These are phyloP conservation scores for Octodonta nipae DNA, from an alignment of 2,888 invertebrate genomes.

Conservation along the genomic window DNA sequence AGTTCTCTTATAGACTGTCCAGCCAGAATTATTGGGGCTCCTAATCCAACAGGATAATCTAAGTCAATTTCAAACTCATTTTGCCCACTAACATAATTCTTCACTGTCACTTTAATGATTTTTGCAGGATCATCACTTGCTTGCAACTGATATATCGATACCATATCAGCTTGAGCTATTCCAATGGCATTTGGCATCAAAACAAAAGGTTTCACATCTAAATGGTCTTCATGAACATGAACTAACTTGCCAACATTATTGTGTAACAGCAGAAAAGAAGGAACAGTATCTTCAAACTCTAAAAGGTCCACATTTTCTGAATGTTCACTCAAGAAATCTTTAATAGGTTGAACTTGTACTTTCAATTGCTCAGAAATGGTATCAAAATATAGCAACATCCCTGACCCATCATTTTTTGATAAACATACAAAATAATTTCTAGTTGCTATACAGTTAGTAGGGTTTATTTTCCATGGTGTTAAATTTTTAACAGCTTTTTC, in stretches of 20 bases:
- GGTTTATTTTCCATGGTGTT: constrained; percentile 45
- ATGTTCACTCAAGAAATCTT: constrained; percentile 13
- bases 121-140: constrained; percentile 22
- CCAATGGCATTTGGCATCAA: constrained; percentile 30
- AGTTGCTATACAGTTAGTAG: constrained; percentile 43
- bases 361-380: constrained; percentile 27
- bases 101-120: constrained; percentile 22
- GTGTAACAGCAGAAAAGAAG: constrained; percentile 18
- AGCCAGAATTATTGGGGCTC: constrained; percentile 23
- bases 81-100: constrained; percentile 18
- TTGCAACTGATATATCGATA: constrained; percentile 26
- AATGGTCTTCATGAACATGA: constrained; percentile 15
- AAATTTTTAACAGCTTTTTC: constrained; percentile 43
- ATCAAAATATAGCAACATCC: constrained; percentile 48
- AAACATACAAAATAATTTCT: constrained; percentile 53
- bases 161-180: constrained; percentile 23
- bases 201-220: constrained; percentile 31
- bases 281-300: constrained; percentile 18
- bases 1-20: constrained; percentile 26
- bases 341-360: constrained; percentile 15
- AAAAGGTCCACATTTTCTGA: constrained; percentile 11
- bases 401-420: constrained; percentile 33
- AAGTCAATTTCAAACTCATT: constrained; percentile 20
- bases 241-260: constrained; percentile 22
- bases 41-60: constrained; percentile 26